phyloP scores from a whole-genome alignment of 2,797 vertebrate genomes.

The Natrix natrix region DNA sequence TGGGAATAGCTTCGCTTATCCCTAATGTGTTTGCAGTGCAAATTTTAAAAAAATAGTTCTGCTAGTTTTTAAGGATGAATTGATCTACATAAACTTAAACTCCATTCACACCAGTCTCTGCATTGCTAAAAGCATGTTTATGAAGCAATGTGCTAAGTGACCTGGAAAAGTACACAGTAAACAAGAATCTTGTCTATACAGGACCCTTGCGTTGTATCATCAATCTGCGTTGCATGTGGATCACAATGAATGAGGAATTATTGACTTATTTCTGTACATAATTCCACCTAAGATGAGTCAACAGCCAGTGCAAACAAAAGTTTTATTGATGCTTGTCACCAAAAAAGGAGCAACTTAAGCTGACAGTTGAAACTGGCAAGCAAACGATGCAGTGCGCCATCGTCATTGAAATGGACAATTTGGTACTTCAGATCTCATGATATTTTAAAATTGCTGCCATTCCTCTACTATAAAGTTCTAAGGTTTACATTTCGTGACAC shows the following conservation, averaged over 20 bases:
- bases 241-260: slow-evolving; percentile 61
- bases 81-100: slow-evolving; percentile 57
- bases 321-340: slow-evolving; percentile 66
- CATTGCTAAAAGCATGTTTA: slow-evolving; percentile 57
- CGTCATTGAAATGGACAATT: slow-evolving; percentile 45
- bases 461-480: slow-evolving; percentile 38
- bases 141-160: slow-evolving; percentile 56
- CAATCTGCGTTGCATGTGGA: slow-evolving; percentile 52
- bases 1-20: slow-evolving; percentile 49
- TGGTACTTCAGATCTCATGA: background rate
- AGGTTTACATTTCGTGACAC: background rate
- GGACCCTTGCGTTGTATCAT: slow-evolving; percentile 60
- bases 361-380: slow-evolving; percentile 58
- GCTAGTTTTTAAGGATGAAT: slow-evolving; percentile 68
- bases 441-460: slow-evolving; percentile 34
- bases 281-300: slow-evolving; percentile 77
- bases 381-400: slow-evolving; percentile 43
- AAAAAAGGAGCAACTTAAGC: slow-evolving; percentile 61
- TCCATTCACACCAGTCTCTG: slow-evolving; percentile 57
- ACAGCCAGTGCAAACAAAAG: slow-evolving; percentile 69
- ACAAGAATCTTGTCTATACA: slow-evolving; percentile 58
- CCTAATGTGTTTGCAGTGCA: slow-evolving; percentile 66
- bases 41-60: slow-evolving; percentile 56
- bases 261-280: slow-evolving; percentile 76
- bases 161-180: slow-evolving; percentile 69